phyloP scores from a whole-genome alignment of 2,888 invertebrate genomes.

The Lasioglossum pauxillum region DNA sequence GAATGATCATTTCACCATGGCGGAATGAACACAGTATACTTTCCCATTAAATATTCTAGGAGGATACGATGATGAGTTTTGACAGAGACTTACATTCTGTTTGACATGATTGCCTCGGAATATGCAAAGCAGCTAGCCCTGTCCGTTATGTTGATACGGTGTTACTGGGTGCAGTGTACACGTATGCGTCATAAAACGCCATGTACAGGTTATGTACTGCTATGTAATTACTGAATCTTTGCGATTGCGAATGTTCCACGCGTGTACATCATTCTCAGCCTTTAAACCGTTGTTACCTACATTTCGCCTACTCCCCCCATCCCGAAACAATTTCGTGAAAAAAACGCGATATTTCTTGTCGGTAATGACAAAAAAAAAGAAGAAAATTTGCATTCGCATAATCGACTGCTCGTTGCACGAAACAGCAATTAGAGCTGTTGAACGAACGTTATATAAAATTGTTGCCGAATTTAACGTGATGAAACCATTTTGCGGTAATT shows the following conservation, averaged over 20 bases:
- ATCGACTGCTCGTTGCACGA: neutral
- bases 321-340: neutral
- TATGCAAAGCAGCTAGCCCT: constrained; percentile 50
- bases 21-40: neutral
- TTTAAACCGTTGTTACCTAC: constrained; percentile 17
- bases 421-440: neutral
- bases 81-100: constrained; percentile 43
- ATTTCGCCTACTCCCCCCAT: neutral
- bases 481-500: neutral
- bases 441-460: neutral
- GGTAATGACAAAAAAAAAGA: neutral
- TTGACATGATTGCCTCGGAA: constrained; percentile 50
- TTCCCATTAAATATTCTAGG: neutral
- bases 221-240: constrained; percentile 67
- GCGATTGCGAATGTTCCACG: constrained; percentile 38
- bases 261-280: constrained; percentile 44
- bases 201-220: constrained; percentile 47
- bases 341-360: neutral
- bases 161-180: constrained; percentile 61
- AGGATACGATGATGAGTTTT: constrained; percentile 32
- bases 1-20: neutral
- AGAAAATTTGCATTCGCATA: neutral
- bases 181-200: constrained; percentile 61
- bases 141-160: constrained; percentile 64
- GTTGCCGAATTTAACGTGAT: neutral